Base-by-base conservation (phyloP, 2,797 vertebrate genomes). In the Odontamblyopus rebecca region DNA sequence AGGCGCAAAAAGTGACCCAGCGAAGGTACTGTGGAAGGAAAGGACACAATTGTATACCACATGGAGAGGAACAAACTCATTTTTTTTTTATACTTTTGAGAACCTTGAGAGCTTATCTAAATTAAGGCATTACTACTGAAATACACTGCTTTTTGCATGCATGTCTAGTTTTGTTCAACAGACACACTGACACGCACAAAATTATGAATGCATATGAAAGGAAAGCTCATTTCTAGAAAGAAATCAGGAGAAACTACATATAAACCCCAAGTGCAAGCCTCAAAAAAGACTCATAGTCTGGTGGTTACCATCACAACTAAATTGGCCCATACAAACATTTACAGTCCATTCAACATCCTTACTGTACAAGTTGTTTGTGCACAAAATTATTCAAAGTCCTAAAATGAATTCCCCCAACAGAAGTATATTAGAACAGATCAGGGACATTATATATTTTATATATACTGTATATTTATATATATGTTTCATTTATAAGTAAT, bases 61-160 rank as follows among this genome's bases (percentile, higher is more conserved):
- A 84, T 91, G 89, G 89, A 89, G 89, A 91, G 87, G 86, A 93
- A 93, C 88, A 92, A 92, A 92, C 89, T 89, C 80, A 85, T 86
- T 88, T 78, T 81, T n/a, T 86, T 82, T 76, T 71, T 74, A 79
- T 82, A 61, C 84, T 86, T 86, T 85, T 84, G 85, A 89, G 85
- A 92, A 89, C 90, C 89, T 91, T 91, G 91, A 92, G 91, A 81
- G 88, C 90, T 92, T 89, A 89, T 90, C 89, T 92, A 93, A 91
- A 86, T 92, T 93, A 92, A 93, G 93, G 91, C 90, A 91, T 91
- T 87, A 90, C 91, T 92, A 93, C 88, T 90, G 90, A 93, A 93
- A 91, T 92, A 92, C 90, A 92, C 89, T 83, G 89, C 82, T 93
- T 89, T 67, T 67, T 67, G 92, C 92, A 93, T 93, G 92, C 92